Evolutionary conservation across 2,113 vertebrate species (phyloP).

Genomic region (Todiramphus saurophagus): DNA sequence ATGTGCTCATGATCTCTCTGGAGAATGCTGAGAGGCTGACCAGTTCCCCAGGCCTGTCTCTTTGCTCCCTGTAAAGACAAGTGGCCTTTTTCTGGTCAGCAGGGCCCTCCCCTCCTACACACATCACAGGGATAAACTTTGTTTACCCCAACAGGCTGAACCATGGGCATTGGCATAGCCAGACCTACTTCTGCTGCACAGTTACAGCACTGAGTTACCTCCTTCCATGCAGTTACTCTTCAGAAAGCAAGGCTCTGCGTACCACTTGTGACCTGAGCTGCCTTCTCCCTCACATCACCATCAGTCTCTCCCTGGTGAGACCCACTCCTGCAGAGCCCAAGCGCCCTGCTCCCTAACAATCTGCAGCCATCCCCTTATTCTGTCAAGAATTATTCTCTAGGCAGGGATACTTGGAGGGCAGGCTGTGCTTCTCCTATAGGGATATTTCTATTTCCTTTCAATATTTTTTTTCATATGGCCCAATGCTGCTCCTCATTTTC

Average conservation of each 20-base stretch:
- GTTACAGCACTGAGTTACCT: background rate
- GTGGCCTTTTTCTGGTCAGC: background rate
- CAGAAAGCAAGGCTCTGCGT: background rate
- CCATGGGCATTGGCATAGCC: background rate
- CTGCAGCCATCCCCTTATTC: background rate
- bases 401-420: background rate
- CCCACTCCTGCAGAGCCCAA: background rate
- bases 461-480: background rate
- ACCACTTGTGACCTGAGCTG: too few species aligned
- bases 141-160: background rate
- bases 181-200: background rate
- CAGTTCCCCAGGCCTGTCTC: background rate
- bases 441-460: too few species aligned
- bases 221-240: background rate
- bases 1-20: background rate
- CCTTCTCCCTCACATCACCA: fast-evolving
- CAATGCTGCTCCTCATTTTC: background rate
- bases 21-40: fast-evolving
- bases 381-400: background rate
- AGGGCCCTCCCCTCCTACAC: background rate
- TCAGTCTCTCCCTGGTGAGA: background rate
- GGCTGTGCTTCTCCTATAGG: background rate
- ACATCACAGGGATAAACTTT: background rate
- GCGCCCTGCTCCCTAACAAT: background rate
- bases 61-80: fast-evolving